Evolutionary conservation across 2,888 invertebrate genomes (phyloP).

Genomic region (Oxystoma pomonae): DNA sequence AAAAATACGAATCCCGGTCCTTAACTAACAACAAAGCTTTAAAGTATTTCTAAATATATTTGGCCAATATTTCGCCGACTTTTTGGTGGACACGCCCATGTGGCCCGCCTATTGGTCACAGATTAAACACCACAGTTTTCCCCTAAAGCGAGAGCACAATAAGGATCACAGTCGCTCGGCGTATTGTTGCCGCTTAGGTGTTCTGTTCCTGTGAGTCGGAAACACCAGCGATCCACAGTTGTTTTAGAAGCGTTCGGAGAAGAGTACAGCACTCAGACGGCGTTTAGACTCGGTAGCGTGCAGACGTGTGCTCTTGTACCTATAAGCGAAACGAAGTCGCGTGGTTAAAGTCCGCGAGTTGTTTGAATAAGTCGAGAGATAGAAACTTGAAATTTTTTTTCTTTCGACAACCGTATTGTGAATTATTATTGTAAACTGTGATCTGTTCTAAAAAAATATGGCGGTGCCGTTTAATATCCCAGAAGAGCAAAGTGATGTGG

Average conservation of each 20-base stretch:
- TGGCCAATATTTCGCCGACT: slow-evolving; percentile 44
- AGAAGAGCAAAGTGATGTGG: slow-evolving; percentile 40
- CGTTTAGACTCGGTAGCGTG: slow-evolving; percentile 29
- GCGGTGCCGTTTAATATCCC: slow-evolving; percentile 46
- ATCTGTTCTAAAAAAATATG: slow-evolving; percentile 32
- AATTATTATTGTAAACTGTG: background rate
- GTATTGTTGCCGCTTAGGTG: slow-evolving; percentile 28
- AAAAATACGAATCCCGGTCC: slow-evolving; percentile 30
- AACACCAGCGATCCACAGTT: slow-evolving; percentile 24
- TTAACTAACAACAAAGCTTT: slow-evolving; percentile 34
- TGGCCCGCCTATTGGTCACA: slow-evolving; percentile 35
- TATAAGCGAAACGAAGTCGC: slow-evolving; percentile 13
- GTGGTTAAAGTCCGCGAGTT: slow-evolving; percentile 3
- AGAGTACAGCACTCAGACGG: slow-evolving; percentile 29
- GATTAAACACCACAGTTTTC: slow-evolving; percentile 27
- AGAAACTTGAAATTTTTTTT: too few species aligned
- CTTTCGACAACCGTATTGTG: background rate
- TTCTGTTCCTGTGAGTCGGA: slow-evolving; percentile 25
- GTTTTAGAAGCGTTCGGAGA: slow-evolving; percentile 25
- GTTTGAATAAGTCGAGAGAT: background rate
- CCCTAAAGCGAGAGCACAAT: slow-evolving; percentile 22
- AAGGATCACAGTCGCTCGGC: slow-evolving; percentile 15
- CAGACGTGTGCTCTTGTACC: slow-evolving; percentile 29
- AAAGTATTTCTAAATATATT: slow-evolving; percentile 37
- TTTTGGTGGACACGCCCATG: slow-evolving; percentile 43